Conservation (phyloP, 2,113 vertebrate species). For the Aspidoscelis tigris region DNA sequence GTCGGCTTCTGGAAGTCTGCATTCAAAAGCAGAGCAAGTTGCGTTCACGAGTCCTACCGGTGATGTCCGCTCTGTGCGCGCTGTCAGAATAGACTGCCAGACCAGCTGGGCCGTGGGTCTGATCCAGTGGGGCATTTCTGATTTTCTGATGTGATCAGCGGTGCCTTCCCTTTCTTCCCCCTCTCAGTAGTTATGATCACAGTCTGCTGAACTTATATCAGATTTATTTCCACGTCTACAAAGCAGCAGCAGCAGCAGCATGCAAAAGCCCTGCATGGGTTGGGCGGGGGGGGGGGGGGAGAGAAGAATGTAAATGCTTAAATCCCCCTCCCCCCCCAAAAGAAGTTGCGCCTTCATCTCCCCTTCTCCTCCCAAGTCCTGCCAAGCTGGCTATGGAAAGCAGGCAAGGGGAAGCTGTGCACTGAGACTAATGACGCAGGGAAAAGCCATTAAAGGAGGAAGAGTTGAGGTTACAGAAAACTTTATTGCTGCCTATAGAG, state of each 20-base stretch:
- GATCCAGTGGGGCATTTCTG: no score
- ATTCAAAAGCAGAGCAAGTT: no score
- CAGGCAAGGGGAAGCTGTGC: conserved; percentile 55
- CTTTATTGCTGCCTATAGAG: conserved; percentile 79
- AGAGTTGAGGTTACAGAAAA: conserved; percentile 79
- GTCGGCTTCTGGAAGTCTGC: no score
- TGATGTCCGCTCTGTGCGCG: no score
- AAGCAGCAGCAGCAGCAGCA: not conserved
- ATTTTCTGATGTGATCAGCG: not conserved
- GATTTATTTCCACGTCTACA: not conserved
- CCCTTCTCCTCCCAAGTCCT: not conserved
- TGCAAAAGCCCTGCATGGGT: no score
- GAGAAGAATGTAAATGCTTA: not conserved
- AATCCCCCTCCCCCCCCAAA: not conserved
- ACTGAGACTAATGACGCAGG: conserved; percentile 67
- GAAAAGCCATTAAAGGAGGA: conserved; percentile 79
- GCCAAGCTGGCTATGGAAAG: not conserved
- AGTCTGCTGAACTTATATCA: no score
- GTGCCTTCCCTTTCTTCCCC: not conserved
- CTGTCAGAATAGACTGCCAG: no score
- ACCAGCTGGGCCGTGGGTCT: no score
- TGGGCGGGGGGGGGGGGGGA: not conserved
- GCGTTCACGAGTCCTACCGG: no score
- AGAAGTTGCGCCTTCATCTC: not conserved
- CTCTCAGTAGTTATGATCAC: no score